A percentile compares a stretch with the other conserved stretches of the same genome.
Evolutionary conservation across 2,113 vertebrate species (phyloP).

Genomic region (Toxostoma redivivum): DNA sequence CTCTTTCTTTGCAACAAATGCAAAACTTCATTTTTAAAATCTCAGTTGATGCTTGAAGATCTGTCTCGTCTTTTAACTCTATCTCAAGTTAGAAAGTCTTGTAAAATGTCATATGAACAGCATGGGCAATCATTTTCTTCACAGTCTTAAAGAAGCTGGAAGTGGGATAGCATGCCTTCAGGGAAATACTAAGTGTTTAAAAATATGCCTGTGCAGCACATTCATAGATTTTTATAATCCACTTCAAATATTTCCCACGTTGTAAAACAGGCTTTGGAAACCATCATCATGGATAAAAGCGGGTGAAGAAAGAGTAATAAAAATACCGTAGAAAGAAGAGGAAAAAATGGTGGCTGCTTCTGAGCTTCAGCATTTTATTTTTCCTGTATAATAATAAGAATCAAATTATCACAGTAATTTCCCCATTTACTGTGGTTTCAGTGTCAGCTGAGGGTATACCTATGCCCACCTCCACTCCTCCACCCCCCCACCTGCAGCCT

Average conservation of each 20-base stretch:
- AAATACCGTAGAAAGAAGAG: conserved; percentile 7
- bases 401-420: conserved; percentile 21
- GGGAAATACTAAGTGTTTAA: conserved; percentile 37
- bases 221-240: conserved; percentile 46
- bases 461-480: neutral
- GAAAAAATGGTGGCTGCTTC: conserved; percentile 17
- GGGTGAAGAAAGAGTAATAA: conserved; percentile 52
- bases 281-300: conserved; percentile 40
- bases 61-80: neutral
- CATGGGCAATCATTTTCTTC: neutral
- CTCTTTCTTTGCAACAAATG: neutral
- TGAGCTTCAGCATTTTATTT: conserved; percentile 47
- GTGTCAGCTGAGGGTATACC: conserved; percentile 6
- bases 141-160: neutral
- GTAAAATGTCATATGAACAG: neutral
- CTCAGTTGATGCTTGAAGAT: neutral
- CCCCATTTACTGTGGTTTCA: conserved; percentile 5
- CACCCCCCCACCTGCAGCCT: conserved; percentile 37
- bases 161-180: neutral
- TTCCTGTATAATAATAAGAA: conserved; percentile 26
- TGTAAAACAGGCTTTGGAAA: conserved; percentile 47
- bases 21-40: neutral
- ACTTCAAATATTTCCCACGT: conserved; percentile 54
- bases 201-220: conserved; percentile 35
- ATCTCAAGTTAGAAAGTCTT: neutral